Percentiles rank a stretch among this genome's conserved stretches.
phyloP scores from a whole-genome alignment of 2,797 vertebrate species.

The Poeciliopsis paucimaculata region DNA sequence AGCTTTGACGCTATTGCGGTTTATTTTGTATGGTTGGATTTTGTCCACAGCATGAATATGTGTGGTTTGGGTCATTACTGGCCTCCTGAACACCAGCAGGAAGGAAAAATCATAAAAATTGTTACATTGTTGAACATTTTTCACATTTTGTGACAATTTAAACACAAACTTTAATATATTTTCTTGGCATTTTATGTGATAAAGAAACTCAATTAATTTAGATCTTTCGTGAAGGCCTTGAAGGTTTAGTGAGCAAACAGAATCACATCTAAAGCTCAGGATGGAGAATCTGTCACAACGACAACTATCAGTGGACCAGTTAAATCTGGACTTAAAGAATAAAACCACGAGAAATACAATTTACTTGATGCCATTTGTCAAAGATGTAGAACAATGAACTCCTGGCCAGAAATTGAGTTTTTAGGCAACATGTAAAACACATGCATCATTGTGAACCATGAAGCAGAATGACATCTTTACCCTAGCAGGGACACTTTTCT shows the following conservation, averaged over 20 bases:
- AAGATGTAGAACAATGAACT: neutral
- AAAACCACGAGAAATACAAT: neutral
- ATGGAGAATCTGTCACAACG: neutral
- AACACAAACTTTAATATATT: neutral
- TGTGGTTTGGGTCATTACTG: conserved; percentile 30
- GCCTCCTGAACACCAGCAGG: conserved; percentile 22
- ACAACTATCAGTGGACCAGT: neutral
- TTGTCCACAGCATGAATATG: conserved; percentile 3
- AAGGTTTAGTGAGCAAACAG: neutral
- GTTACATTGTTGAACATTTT: neutral
- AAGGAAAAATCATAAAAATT: neutral
- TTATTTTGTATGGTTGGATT: conserved; percentile 2
- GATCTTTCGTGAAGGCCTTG: neutral
- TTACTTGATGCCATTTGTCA: neutral
- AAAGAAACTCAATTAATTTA: neutral
- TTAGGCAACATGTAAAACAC: neutral
- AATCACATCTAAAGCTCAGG: neutral
- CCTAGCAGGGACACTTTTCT: neutral
- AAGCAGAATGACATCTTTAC: neutral
- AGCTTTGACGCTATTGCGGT: neutral
- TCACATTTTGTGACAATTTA: neutral
- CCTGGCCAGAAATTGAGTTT: neutral
- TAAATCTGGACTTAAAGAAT: neutral
- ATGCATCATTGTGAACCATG: neutral
- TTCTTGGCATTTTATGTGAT: neutral